These are phyloP conservation scores for Ceraclea dissimilis DNA, from an alignment of 2,888 invertebrate genomes.

Conservation along the genomic window DNA sequence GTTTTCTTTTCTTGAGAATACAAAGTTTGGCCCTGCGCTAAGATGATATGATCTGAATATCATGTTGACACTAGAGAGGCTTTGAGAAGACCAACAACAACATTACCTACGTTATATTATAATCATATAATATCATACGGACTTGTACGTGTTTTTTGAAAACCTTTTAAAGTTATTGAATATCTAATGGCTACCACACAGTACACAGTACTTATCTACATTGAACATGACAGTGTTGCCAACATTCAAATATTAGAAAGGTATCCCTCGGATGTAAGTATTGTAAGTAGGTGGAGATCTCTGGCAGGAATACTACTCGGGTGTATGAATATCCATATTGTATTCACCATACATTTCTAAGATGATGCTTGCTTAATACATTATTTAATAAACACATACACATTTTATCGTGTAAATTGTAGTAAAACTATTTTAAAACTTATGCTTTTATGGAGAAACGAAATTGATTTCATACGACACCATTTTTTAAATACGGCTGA, in stretches of 20 bases:
- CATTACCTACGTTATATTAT: not conserved
- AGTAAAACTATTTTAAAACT: too few species aligned
- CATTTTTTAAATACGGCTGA: too few species aligned
- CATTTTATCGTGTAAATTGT: too few species aligned
- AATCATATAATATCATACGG: slow-evolving; percentile 23
- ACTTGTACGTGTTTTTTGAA: slow-evolving; percentile 26
- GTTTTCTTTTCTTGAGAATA: too few species aligned
- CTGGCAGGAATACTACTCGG: too few species aligned
- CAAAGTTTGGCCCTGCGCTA: slow-evolving; percentile 13
- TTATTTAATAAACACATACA: too few species aligned
- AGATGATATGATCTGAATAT: slow-evolving; percentile 26
- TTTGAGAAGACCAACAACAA: slow-evolving; percentile 7
- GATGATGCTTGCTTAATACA: too few species aligned
- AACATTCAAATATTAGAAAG: slow-evolving; percentile 1
- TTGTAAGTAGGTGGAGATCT: too few species aligned
- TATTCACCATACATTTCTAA: too few species aligned
- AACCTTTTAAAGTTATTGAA: slow-evolving; percentile 27
- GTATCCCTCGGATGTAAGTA: not conserved
- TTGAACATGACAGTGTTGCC: slow-evolving; percentile 6
- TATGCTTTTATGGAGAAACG: too few species aligned
- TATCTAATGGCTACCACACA: slow-evolving; percentile 25
- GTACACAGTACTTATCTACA: slow-evolving; percentile 8
- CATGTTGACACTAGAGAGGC: slow-evolving; percentile 24
- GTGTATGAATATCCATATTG: too few species aligned
- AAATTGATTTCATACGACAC: too few species aligned